Evolutionary conservation across 2,888 invertebrate genomes (phyloP).

Genomic region (Leptinotarsa juncta): DNA sequence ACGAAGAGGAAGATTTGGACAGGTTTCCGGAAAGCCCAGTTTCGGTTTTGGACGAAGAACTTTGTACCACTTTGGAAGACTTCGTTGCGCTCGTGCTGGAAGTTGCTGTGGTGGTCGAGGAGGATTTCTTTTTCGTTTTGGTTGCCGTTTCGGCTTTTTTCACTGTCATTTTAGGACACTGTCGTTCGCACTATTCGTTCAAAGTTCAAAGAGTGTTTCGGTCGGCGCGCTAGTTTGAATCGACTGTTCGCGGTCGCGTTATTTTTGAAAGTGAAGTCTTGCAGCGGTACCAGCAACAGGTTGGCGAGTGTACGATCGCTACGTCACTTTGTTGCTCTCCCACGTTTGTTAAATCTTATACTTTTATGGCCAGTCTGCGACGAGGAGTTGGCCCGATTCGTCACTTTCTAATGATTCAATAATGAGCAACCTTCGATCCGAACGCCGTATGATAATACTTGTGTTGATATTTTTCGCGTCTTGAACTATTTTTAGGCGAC

Average conservation of each 20-base stretch:
- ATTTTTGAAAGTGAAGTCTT: slow-evolving; percentile 51
- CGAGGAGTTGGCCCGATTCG: slow-evolving; percentile 52
- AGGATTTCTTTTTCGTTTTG: slow-evolving; percentile 56
- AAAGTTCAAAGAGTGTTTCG: slow-evolving; percentile 41
- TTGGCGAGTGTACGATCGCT: slow-evolving; percentile 44
- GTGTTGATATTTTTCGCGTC: slow-evolving; percentile 12
- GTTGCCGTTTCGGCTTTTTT: slow-evolving; percentile 55
- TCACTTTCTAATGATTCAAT: slow-evolving; percentile 51
- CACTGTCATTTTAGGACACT: slow-evolving; percentile 57
- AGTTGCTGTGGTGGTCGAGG: slow-evolving; percentile 38
- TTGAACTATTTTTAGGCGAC: slow-evolving; percentile 2
- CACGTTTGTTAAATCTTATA: slow-evolving; percentile 59
- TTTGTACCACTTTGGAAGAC: slow-evolving; percentile 50
- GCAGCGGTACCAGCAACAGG: slow-evolving; percentile 48
- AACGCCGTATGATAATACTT: slow-evolving; percentile 16
- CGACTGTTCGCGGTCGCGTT: slow-evolving; percentile 52
- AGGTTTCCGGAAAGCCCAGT: slow-evolving; percentile 47
- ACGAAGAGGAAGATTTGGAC: slow-evolving; percentile 62
- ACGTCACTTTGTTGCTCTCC: slow-evolving; percentile 56
- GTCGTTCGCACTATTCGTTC: slow-evolving; percentile 31
- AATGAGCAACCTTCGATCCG: slow-evolving; percentile 21
- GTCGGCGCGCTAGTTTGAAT: slow-evolving; percentile 33
- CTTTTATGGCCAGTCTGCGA: slow-evolving; percentile 59
- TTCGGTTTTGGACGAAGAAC: slow-evolving; percentile 44
- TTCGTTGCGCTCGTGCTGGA: slow-evolving; percentile 46